phyloP scores from a whole-genome alignment of 2,797 vertebrate species.

The Pseudomugil tenellus region DNA sequence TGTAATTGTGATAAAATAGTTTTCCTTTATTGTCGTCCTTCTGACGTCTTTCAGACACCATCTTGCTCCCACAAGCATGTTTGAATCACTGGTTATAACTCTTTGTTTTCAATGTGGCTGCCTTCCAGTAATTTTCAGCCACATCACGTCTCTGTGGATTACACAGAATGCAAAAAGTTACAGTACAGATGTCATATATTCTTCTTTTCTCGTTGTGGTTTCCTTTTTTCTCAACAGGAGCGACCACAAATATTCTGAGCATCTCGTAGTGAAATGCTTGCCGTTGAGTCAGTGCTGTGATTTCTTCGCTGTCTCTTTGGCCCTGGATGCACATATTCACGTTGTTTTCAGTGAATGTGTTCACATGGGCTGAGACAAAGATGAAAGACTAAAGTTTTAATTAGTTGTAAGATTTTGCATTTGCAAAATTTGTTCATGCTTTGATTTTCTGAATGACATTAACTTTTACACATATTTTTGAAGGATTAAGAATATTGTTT shows the following conservation, averaged over 20 bases:
- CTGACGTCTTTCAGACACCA: constrained; percentile 22
- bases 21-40: constrained; percentile 34
- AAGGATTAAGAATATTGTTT: background rate
- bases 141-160: constrained; percentile 46
- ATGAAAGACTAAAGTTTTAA: background rate
- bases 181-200: constrained; percentile 31
- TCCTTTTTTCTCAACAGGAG: constrained; percentile 30
- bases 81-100: constrained; percentile 12
- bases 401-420: too few species aligned
- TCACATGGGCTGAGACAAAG: background rate
- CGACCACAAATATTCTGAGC: constrained; percentile 46
- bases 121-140: constrained; percentile 44
- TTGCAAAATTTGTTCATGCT: background rate
- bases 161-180: constrained; percentile 28
- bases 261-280: constrained; percentile 35
- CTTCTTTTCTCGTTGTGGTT: constrained; percentile 28
- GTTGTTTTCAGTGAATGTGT: constrained; percentile 1
- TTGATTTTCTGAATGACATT: background rate
- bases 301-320: constrained; percentile 12
- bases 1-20: constrained; percentile 43
- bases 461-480: background rate
- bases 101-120: constrained; percentile 45
- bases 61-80: constrained; percentile 17
- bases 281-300: constrained; percentile 22
- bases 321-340: background rate